phyloP scores from a whole-genome alignment of 2,797 vertebrate genomes.

The Sciurus vulgaris region DNA sequence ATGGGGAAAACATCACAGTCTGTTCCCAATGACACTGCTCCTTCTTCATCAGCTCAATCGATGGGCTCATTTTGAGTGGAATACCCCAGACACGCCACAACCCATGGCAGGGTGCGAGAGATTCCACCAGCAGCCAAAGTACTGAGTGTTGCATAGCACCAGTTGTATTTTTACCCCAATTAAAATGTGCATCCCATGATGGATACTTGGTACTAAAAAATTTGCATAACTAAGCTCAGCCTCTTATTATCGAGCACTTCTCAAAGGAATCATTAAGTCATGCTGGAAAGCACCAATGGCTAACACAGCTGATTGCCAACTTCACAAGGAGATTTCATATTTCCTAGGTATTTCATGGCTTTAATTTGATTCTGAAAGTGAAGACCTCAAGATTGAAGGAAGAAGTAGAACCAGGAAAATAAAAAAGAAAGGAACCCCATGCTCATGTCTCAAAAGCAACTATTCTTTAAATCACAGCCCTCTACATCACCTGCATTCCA shows the following conservation, averaged over 20 bases:
- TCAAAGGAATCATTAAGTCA: constrained; percentile 70
- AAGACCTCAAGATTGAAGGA: neutral
- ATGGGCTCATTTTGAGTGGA: constrained; percentile 70
- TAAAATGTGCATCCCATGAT: constrained; percentile 70
- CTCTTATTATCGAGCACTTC: constrained; percentile 69
- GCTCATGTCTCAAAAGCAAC: neutral
- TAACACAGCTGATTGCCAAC: constrained; percentile 57
- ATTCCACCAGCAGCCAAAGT: constrained; percentile 67
- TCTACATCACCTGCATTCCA: neutral
- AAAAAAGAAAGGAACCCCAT: neutral
- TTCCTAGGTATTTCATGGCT: constrained; percentile 50
- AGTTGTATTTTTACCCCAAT: constrained; percentile 74
- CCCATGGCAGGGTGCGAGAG: constrained; percentile 68
- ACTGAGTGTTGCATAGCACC: constrained; percentile 32
- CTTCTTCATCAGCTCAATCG: constrained; percentile 53
- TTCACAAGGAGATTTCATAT: constrained; percentile 73
- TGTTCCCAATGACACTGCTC: constrained; percentile 49
- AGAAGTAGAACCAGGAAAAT: neutral
- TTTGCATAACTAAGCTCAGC: constrained; percentile 74
- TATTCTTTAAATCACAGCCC: neutral
- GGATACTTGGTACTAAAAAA: constrained; percentile 67
- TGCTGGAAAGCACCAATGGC: neutral
- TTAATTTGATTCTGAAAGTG: constrained; percentile 31
- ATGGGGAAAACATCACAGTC: constrained; percentile 80
- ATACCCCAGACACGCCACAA: constrained; percentile 57